Evolutionary conservation across 2,113 vertebrate species (phyloP).

Genomic region (Pollimyrus isidori): DNA sequence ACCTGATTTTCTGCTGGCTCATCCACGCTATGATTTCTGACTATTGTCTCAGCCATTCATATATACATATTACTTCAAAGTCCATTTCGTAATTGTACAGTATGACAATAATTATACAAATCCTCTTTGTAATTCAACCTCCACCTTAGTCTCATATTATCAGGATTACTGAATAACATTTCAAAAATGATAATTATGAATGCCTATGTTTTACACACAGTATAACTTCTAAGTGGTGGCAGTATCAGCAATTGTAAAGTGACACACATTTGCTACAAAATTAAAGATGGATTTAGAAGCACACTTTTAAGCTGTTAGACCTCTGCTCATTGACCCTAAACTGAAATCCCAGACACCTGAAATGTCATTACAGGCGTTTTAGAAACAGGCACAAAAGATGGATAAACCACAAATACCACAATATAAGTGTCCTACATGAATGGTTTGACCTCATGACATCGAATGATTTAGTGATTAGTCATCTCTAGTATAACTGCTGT

Average conservation of each 20-base stretch:
- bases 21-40: neutral
- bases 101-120: neutral
- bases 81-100: neutral
- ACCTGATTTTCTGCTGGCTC: neutral
- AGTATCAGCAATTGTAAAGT: neutral
- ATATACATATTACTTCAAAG: neutral
- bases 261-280: neutral
- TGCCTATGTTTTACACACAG: neutral
- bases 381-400: neutral
- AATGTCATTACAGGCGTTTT: neutral
- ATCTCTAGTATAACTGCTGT: neutral
- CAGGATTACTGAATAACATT: neutral
- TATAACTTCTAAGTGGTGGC: neutral
- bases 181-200: neutral
- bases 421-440: neutral
- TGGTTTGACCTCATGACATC: neutral
- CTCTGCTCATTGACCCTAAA: neutral
- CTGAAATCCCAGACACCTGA: neutral
- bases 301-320: neutral
- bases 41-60: neutral
- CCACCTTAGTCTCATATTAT: neutral
- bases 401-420: neutral
- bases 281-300: neutral
- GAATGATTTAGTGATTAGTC: neutral
- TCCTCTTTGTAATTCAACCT: neutral